A percentile compares a stretch with the other conserved stretches of the same genome.
These are phyloP conservation scores for Bettongia penicillata DNA, from an alignment of 2,113 vertebrate genomes.

Conservation along the genomic window DNA sequence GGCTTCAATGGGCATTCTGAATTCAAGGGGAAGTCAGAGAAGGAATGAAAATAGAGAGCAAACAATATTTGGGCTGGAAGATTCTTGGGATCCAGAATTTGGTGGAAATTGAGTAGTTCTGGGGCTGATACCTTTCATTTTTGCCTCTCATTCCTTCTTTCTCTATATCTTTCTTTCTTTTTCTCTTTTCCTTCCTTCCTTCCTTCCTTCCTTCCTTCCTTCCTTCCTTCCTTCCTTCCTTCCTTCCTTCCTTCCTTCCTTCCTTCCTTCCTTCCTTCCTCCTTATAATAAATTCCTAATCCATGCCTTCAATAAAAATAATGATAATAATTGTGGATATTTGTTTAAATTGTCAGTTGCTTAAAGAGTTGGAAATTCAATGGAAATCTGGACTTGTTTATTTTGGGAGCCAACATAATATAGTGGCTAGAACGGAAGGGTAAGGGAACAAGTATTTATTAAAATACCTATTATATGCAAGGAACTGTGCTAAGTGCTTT, in stretches of 20 bases:
- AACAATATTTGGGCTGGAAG: background rate
- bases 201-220: no score
- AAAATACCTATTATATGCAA: background rate
- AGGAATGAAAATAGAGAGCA: background rate
- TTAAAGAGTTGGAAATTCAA: background rate
- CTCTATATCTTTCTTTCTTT: background rate
- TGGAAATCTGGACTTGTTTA: background rate
- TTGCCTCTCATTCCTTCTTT: background rate
- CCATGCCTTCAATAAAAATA: background rate
- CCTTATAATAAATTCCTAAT: background rate
- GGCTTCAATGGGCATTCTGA: background rate
- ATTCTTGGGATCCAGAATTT: background rate
- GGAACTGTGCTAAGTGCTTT: background rate
- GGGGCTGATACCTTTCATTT: background rate
- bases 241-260: accelerated
- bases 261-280: no score
- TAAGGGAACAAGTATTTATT: background rate
- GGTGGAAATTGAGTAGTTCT: background rate
- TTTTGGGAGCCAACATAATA: background rate
- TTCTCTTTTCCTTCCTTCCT: no score
- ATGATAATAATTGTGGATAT: background rate
- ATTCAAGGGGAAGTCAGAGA: background rate
- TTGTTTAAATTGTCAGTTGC: background rate
- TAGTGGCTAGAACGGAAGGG: background rate
- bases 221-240: no score